Evolutionary conservation across 2,113 vertebrate genomes (phyloP), one percentile per base, ranked within the genome.

Genomic region (Tupaia tana): DNA sequence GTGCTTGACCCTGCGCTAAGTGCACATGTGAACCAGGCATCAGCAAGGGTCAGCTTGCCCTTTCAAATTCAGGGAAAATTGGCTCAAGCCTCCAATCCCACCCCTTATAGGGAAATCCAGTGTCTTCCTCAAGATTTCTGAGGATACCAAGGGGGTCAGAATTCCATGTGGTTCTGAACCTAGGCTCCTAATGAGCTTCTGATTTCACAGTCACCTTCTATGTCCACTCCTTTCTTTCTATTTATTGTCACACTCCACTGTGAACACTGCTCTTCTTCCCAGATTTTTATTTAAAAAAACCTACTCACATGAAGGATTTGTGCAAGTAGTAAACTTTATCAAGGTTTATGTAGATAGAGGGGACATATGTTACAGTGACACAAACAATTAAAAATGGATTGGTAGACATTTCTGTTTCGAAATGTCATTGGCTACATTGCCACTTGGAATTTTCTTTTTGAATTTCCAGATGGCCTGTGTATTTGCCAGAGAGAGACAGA

Each of bases 11-110:
- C 63, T 88, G 67, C 29, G 18, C 14, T 54, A 70, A 34, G 27
- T 69, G 66, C 58, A 52, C 64, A 86, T n/a, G 34, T 73, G 81
- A 96, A 15, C 63, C 31, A 75, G 31, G 7, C 71, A 19, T 20
- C 54, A 84, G 61, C n/a, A 93, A 94, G 85, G 25, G 9, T 54
- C 56, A 63, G 59, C 1, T 59, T 70, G 29, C 59, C 63, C 63
- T 82, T 96, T 78, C 64, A 66, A 86, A 67, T 31, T 75, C 69
- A 80, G 43, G 74, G 88, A 79, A 74, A 96, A 77, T 18, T 61
- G 6, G 13, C 73, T 74, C n/a, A 73, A 75, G 66, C 12, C 14
- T 7, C n/a, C 16, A 78, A 78, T 29, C 7, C 6, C 13, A 52
- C 7, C 56, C 54, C 43, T 34, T 93, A 52, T n/a, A 69, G 29